These are phyloP conservation scores for Plebejus anna DNA, from an alignment of 2,888 invertebrate genomes.

Conservation along the genomic window DNA sequence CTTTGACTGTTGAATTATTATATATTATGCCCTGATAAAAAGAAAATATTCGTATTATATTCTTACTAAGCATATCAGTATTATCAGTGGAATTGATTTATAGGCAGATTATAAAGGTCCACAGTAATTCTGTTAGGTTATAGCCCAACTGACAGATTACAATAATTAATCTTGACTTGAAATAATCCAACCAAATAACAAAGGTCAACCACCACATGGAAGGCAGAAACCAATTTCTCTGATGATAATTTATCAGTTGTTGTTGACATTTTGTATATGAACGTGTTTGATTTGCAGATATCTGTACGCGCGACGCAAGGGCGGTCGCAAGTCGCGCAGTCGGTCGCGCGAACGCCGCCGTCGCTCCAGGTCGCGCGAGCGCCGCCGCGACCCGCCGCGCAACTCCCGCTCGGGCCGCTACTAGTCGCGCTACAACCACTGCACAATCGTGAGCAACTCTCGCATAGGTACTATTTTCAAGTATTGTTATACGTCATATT, in stretches of 20 bases:
- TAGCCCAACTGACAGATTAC: too few species aligned
- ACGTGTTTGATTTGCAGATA: constrained; percentile 67
- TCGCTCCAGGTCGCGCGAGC: constrained; percentile 79
- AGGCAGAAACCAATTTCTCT: too few species aligned
- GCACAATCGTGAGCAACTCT: constrained; percentile 33
- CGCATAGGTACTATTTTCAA: constrained; percentile 20
- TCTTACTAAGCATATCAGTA: neutral
- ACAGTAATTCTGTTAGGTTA: too few species aligned
- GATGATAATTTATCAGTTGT: too few species aligned
- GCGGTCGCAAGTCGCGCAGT: constrained; percentile 62
- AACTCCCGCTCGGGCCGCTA: constrained; percentile 80
- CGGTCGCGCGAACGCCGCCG: constrained; percentile 75
- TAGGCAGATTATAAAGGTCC: too few species aligned
- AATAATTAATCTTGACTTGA: too few species aligned
- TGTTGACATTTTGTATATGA: neutral
- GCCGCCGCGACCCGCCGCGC: constrained; percentile 74
- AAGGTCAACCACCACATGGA: too few species aligned
- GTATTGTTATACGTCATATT: neutral
- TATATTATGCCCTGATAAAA: too few species aligned
- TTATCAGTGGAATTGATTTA: neutral
- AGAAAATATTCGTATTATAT: too few species aligned
- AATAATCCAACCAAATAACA: too few species aligned
- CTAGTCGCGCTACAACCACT: constrained; percentile 45
- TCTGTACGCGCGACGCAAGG: constrained; percentile 85
- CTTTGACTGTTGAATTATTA: neutral